Conservation (phyloP, 2,888 invertebrate species). For the Meta bourneti region DNA sequence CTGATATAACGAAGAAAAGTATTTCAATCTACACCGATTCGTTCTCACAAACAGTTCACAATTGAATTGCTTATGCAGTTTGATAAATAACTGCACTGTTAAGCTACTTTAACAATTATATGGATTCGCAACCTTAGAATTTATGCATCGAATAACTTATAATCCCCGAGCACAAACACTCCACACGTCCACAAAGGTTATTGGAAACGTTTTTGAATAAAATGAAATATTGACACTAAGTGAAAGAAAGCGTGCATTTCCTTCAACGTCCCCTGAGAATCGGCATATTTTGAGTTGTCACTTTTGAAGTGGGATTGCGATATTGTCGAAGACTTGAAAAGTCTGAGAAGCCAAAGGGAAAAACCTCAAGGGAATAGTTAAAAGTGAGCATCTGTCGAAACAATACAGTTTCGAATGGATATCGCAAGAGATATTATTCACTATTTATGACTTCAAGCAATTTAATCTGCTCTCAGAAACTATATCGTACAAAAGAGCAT, state of each 20-base stretch:
- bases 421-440: background rate
- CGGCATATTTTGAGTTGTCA: slow-evolving; percentile 1
- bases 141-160: too few species aligned
- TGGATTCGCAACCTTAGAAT: too few species aligned
- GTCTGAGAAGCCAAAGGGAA: background rate
- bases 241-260: background rate
- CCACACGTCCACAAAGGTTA: background rate
- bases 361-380: background rate
- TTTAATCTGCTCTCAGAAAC: background rate
- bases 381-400: background rate
- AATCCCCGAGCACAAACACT: background rate
- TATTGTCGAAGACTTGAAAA: background rate
- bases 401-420: background rate
- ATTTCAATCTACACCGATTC: too few species aligned
- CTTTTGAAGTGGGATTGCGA: background rate
- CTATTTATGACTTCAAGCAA: background rate
- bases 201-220: background rate
- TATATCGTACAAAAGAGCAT: too few species aligned
- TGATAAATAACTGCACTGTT: too few species aligned
- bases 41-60: too few species aligned
- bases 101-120: too few species aligned
- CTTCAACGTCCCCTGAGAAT: background rate
- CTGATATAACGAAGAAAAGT: too few species aligned
- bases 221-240: background rate
- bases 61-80: too few species aligned